Percentiles rank a stretch among this genome's conserved stretches.
Conservation (phyloP, 2,888 invertebrate genomes). For the Tyria jacobaeae region DNA sequence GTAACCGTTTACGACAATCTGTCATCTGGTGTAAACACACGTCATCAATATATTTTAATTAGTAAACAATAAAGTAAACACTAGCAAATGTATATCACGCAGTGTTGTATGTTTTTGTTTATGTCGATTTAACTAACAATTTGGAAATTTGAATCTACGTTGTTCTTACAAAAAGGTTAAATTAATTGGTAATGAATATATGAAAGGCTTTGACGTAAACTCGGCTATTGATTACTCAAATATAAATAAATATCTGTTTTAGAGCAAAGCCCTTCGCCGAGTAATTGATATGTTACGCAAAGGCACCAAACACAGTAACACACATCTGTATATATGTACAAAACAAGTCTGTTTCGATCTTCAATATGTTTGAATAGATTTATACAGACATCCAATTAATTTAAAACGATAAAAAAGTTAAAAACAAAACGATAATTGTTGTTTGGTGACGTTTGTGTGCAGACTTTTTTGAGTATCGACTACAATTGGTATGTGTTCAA, state of each 20-base stretch:
- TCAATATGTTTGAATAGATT: not conserved
- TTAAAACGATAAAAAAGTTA: not conserved
- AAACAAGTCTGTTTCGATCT: not conserved
- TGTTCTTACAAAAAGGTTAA: not conserved
- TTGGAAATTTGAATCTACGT: not conserved
- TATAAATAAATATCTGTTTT: not conserved
- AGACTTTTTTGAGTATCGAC: not conserved
- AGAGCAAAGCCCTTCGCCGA: not conserved
- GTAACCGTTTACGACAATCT: no score
- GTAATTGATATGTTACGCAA: slow-evolving; percentile 2
- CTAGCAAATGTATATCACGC: no score
- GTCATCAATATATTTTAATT: no score
- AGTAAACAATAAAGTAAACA: no score
- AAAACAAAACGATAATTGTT: not conserved
- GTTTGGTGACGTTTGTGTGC: not conserved
- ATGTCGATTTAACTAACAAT: no score
- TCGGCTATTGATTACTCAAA: not conserved
- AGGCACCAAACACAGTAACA: not conserved
- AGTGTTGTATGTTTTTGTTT: no score
- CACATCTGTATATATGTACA: not conserved
- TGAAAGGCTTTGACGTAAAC: not conserved
- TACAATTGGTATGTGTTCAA: no score
- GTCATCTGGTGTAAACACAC: no score
- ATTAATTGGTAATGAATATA: not conserved
- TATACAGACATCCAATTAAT: not conserved